A percentile compares a stretch with the other conserved stretches of the same genome.
These are phyloP conservation scores for Drosophila ficusphila DNA, from an alignment of 1,140 invertebrate species.

Conservation along the genomic window DNA sequence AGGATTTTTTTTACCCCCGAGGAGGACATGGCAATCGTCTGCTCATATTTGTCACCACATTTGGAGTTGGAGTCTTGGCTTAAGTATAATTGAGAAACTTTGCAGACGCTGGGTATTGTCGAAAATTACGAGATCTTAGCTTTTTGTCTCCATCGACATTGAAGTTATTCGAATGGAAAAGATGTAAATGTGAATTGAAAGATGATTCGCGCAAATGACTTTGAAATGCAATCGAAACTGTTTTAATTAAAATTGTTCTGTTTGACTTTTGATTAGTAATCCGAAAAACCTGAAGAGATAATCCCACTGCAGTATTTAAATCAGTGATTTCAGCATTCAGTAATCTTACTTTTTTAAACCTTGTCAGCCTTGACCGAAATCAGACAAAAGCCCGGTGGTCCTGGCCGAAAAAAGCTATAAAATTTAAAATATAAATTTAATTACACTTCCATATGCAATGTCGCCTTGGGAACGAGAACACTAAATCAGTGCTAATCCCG, in stretches of 20 bases:
- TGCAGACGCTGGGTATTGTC: constrained; percentile 50
- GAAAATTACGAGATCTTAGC: constrained; percentile 18
- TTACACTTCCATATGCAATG: constrained; percentile 64
- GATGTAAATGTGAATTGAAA: not conserved
- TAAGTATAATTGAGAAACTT: constrained; percentile 63
- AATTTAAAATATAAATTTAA: constrained; percentile 62
- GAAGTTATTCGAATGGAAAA: constrained; percentile 5
- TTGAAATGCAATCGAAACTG: not conserved
- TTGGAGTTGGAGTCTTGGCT: not conserved
- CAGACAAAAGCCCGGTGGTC: constrained; percentile 22
- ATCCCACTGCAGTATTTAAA: not conserved
- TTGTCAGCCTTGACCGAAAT: constrained; percentile 34
- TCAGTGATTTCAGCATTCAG: not conserved
- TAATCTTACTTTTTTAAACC: not conserved
- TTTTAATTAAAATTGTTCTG: constrained; percentile 5
- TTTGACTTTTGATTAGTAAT: not conserved
- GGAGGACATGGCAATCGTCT: constrained; percentile 15
- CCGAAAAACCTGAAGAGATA: not conserved
- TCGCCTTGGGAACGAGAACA: constrained; percentile 38
- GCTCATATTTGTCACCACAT: constrained; percentile 10
- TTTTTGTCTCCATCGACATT: constrained; percentile 9
- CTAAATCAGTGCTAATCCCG: constrained; percentile 74
- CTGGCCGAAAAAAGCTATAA: constrained; percentile 34
- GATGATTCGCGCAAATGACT: not conserved
- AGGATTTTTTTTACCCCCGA: constrained; percentile 9